A percentile compares a stretch with the other conserved stretches of the same genome.
These are phyloP conservation scores for Siniperca undulata DNA, from an alignment of 2,797 vertebrate species.

Conservation along the genomic window DNA sequence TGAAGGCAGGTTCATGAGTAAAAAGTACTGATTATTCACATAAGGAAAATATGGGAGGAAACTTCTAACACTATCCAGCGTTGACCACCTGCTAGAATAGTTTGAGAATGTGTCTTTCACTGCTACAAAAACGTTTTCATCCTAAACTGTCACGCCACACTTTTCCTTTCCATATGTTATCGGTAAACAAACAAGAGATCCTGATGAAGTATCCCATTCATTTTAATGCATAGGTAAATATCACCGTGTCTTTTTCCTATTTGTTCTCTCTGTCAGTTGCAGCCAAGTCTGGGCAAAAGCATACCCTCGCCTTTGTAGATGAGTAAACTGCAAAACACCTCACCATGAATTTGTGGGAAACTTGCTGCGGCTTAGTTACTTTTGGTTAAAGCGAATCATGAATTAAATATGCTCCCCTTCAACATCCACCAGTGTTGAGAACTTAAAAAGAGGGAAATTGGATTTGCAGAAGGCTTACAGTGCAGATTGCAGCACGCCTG, in stretches of 20 bases:
- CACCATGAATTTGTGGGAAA: slow-evolving; percentile 54
- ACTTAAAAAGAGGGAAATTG: slow-evolving; percentile 69
- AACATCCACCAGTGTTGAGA: slow-evolving; percentile 53
- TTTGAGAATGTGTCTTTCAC: slow-evolving; percentile 64
- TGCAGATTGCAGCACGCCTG: slow-evolving; percentile 51
- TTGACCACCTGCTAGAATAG: slow-evolving; percentile 68
- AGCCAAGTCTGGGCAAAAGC: slow-evolving; percentile 51
- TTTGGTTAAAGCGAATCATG: slow-evolving; percentile 69
- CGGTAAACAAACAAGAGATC: slow-evolving; percentile 63
- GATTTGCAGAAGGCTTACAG: slow-evolving; percentile 68
- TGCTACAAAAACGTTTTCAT: slow-evolving; percentile 57
- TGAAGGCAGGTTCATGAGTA: slow-evolving; percentile 28
- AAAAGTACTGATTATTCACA: slow-evolving; percentile 62
- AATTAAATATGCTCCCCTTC: slow-evolving; percentile 75
- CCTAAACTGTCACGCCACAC: slow-evolving; percentile 54
- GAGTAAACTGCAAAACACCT: slow-evolving; percentile 60
- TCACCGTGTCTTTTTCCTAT: slow-evolving; percentile 72
- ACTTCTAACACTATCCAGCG: slow-evolving; percentile 67
- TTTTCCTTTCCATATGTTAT: slow-evolving; percentile 75
- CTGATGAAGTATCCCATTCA: slow-evolving; percentile 76
- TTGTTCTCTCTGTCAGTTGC: slow-evolving; percentile 65
- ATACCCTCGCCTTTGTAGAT: slow-evolving; percentile 55
- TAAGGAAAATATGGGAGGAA: slow-evolving; percentile 60
- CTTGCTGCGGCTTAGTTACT: slow-evolving; percentile 60
- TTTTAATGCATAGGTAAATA: slow-evolving; percentile 75